Evolutionary conservation across 2,888 invertebrate species (phyloP), one percentile per base, ranked within the genome.

Genomic region (Hemistola chrysoprasaria): DNA sequence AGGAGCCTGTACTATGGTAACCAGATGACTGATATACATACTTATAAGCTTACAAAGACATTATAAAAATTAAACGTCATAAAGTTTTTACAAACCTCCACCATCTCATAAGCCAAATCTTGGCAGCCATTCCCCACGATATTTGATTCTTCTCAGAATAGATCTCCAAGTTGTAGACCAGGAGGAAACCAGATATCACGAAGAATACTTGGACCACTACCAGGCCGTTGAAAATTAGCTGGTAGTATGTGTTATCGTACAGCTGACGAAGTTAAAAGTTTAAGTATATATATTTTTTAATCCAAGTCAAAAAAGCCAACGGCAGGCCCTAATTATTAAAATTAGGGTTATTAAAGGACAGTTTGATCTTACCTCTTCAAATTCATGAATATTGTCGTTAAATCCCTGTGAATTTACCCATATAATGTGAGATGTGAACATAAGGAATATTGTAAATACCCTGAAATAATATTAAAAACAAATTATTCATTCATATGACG

Each of bases 281-380:
- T n/a, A n/a, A n/a, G n/a, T n/a, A n/a, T n/a, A n/a, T n/a, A n/a
- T n/a, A n/a, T n/a, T n/a, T n/a, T n/a, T n/a, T n/a, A n/a, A n/a
- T n/a, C n/a, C n/a, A n/a, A n/a, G n/a, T n/a, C n/a, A n/a, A n/a
- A n/a, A n/a, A n/a, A n/a, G n/a, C n/a, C n/a, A n/a, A n/a, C n/a
- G n/a, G n/a, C n/a, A n/a, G n/a, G n/a, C n/a, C n/a, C n/a, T n/a
- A n/a, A n/a, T n/a, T n/a, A n/a, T n/a, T n/a, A n/a, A n/a, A n/a
- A n/a, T n/a, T n/a, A n/a, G n/a, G n/a, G n/a, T n/a, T n/a, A n/a
- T n/a, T n/a, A n/a, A n/a, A n/a, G n/a, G n/a, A n/a, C n/a, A n/a
- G n/a, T n/a, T n/a, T n/a, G n/a, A n/a, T 20, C 39, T 40, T 11
- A 63, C 65, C 50, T 53, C 53, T 54, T 65, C 65, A 24, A 59